Evolutionary conservation across 2,888 invertebrate species (phyloP).

Genomic region (Campopleginae sp.): DNA sequence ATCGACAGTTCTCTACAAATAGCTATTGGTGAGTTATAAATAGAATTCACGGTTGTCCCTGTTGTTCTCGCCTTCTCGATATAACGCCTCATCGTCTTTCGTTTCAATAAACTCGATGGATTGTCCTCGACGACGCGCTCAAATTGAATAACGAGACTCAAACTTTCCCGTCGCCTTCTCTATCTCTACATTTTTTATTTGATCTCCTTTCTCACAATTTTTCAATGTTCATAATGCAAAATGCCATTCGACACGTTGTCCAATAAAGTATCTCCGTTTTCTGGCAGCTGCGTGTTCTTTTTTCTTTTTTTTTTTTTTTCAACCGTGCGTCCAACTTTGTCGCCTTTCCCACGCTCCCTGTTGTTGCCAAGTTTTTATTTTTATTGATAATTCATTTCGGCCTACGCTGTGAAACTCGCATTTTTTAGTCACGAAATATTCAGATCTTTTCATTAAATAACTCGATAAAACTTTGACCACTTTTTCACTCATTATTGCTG

Average conservation of each 20-base stretch:
- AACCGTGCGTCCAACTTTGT: background rate
- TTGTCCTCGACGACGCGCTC: constrained; percentile 41
- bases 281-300: background rate
- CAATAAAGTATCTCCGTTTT: background rate
- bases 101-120: constrained; percentile 56
- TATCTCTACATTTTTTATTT: constrained; percentile 2
- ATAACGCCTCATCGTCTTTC: constrained; percentile 46
- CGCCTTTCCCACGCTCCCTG: background rate
- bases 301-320: background rate
- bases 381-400: background rate
- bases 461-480: background rate
- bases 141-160: constrained; percentile 54
- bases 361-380: background rate
- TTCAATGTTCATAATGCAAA: background rate
- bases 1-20: constrained; percentile 65
- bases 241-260: constrained; percentile 34
- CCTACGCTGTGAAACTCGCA: background rate
- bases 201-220: constrained; percentile 7
- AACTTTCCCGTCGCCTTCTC: constrained; percentile 39
- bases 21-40: constrained; percentile 62
- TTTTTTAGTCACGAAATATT: too few relatives aligned
- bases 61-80: constrained; percentile 38
- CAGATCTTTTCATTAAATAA: background rate
- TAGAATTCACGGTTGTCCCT: constrained; percentile 58
- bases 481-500: background rate